Evolutionary conservation across 2,888 invertebrate genomes (phyloP).

Genomic region (Monopis laevigella): DNA sequence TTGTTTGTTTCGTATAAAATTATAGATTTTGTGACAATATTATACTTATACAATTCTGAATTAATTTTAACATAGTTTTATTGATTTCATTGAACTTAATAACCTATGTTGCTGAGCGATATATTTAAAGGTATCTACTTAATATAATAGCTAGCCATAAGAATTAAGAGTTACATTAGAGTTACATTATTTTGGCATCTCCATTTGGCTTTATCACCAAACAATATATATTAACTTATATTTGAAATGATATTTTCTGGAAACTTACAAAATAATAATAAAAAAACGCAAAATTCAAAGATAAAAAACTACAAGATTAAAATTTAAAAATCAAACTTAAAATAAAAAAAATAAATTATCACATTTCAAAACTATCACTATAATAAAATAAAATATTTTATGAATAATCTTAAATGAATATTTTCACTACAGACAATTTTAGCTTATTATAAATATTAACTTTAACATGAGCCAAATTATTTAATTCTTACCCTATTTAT

Average conservation of each 20-base stretch:
- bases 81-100: not conserved
- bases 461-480: no score
- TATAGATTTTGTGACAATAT: not conserved
- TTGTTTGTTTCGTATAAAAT: not conserved
- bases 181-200: conserved; percentile 48
- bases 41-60: not conserved
- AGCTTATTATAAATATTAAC: no score
- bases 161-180: conserved; percentile 26
- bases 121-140: no score
- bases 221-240: conserved; percentile 15
- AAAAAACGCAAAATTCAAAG: not conserved
- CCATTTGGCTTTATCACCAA: conserved; percentile 55
- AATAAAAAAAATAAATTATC: conserved; percentile 26
- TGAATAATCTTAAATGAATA: no score
- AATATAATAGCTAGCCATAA: no score
- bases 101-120: conserved; percentile 7
- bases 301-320: conserved; percentile 10
- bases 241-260: no score
- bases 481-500: no score
- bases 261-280: not conserved
- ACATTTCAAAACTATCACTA: conserved; percentile 45
- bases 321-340: conserved; percentile 7
- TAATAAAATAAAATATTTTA: no score
- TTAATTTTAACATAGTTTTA: not conserved
- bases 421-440: no score